Percentiles rank a stretch among this genome's conserved stretches.
These are phyloP conservation scores for Oligia strigilis DNA, from an alignment of 2,888 invertebrate genomes.

Conservation along the genomic window DNA sequence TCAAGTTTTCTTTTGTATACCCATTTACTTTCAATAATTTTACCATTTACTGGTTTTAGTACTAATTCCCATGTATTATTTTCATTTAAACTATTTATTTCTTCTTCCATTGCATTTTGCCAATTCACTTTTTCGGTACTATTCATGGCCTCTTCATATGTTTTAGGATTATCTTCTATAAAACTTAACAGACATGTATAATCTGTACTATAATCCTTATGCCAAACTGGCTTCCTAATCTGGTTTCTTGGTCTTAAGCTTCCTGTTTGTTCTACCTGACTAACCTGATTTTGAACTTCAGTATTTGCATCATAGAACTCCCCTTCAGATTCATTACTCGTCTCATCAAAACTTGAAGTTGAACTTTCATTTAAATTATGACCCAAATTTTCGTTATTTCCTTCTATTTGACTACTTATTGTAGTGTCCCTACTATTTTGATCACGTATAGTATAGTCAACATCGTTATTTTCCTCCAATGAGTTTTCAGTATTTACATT, in stretches of 20 bases:
- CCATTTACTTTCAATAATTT: slow-evolving; percentile 18
- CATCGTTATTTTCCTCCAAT: not conserved
- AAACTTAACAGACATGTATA: slow-evolving; percentile 1
- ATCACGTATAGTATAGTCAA: not conserved
- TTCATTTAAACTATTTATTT: not conserved
- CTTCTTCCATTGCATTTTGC: not conserved
- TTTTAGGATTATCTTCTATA: slow-evolving; percentile 8
- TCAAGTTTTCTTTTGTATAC: slow-evolving; percentile 13
- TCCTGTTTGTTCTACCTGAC: no score
- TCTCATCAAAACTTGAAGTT: not conserved
- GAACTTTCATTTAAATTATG: no score
- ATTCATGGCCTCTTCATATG: slow-evolving; percentile 2
- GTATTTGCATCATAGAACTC: slow-evolving; percentile 1
- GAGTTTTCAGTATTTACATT: not conserved
- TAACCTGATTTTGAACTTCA: not conserved
- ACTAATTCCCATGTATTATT: slow-evolving; percentile 5
- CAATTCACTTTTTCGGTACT: slow-evolving; percentile 2
- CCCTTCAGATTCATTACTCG: not conserved
- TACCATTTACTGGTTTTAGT: slow-evolving; percentile 10
- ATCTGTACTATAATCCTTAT: slow-evolving; percentile 9
- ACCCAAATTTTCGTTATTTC: no score
- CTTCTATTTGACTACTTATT: no score
- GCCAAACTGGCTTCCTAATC: not conserved
- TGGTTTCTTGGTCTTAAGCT: not conserved
- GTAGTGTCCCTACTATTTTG: no score